Percentiles rank a stretch among this genome's conserved stretches.
These are phyloP conservation scores for Tretioscincus oriximinensis DNA, from an alignment of 2,113 vertebrate species.

Conservation along the genomic window DNA sequence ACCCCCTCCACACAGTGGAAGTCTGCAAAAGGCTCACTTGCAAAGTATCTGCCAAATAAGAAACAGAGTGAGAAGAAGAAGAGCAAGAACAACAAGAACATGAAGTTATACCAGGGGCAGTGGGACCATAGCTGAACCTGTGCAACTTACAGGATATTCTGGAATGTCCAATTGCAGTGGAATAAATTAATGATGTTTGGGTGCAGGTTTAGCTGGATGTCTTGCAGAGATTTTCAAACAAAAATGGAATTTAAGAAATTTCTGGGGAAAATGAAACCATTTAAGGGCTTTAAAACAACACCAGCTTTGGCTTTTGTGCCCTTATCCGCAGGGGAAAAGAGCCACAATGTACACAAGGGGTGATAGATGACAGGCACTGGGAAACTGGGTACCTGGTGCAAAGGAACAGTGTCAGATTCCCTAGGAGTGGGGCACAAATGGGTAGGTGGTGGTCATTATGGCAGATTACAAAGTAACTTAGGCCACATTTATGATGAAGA, in stretches of 20 bases:
- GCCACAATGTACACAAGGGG: neutral
- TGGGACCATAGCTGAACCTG: no score
- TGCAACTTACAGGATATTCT: no score
- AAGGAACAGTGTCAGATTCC: no score
- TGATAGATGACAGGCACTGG: no score
- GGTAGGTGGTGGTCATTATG: no score
- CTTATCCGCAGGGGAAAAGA: neutral
- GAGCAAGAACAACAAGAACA: neutral
- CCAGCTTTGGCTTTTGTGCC: neutral
- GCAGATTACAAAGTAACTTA: no score
- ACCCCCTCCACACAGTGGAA: slow-evolving; percentile 93
- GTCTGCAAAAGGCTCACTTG: slow-evolving; percentile 93
- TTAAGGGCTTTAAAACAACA: neutral
- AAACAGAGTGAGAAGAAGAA: neutral
- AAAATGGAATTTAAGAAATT: accelerated
- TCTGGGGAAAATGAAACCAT: neutral
- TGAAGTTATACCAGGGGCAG: no score
- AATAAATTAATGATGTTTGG: no score
- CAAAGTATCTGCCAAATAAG: slow-evolving; percentile 85
- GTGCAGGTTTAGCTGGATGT: accelerated
- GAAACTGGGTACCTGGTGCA: no score
- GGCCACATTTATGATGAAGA: no score
- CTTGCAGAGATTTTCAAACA: neutral
- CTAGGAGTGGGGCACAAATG: no score
- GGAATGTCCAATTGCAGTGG: no score